Evolutionary conservation across 2,113 vertebrate genomes (phyloP), one percentile per base, ranked within the genome.

Genomic region (Marmota monax): DNA sequence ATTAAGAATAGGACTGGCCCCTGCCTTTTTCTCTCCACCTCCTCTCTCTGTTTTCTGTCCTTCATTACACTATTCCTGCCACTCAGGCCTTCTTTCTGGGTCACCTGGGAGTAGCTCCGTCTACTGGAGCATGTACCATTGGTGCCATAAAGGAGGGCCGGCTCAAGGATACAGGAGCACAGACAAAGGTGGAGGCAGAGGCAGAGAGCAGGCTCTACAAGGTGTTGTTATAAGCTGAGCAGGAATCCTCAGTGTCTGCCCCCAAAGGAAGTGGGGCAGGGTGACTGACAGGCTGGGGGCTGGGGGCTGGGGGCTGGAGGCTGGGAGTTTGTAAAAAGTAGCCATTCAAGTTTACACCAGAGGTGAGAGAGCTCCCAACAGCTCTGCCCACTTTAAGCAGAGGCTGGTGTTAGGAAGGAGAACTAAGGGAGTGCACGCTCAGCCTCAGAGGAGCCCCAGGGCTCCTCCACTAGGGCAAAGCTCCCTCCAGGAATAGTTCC

Each of bases 161-260:
- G 5, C 1, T 32, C 0, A 7, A 63, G 12, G 53, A 61, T 37
- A 10, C 0, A 0, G 70, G 72, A 51, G 18, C 20, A 29, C 3
- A 1, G 42, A 1, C 34, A 32, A 14, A 58, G 61, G 78, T 20
- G 18, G 7, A 45, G 16, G 37, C 20, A 34, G n/a, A 11, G 2
- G 51, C 32, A n/a, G 4, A 9, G 65, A 63, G 16, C 23, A 37
- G 42, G 53, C 7, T 34, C 29, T 17, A 12, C 1, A 17, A 22
- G 77, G 22, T 27, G 13, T 8, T 11, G 34, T 6, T 34, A n/a
- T 9, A n/a, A n/a, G 51, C 4, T 34, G n/a, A 77, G 56, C 25
- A 37, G 23, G 61, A 63, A 63, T 63, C 61, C 61, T 63, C 3
- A 45, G 69, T 1, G 0, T 72, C 61, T n/a, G 65, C 61, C 56